These are phyloP conservation scores for Paralvinella palmiformis DNA, from an alignment of 1,140 invertebrate genomes.

Conservation along the genomic window DNA sequence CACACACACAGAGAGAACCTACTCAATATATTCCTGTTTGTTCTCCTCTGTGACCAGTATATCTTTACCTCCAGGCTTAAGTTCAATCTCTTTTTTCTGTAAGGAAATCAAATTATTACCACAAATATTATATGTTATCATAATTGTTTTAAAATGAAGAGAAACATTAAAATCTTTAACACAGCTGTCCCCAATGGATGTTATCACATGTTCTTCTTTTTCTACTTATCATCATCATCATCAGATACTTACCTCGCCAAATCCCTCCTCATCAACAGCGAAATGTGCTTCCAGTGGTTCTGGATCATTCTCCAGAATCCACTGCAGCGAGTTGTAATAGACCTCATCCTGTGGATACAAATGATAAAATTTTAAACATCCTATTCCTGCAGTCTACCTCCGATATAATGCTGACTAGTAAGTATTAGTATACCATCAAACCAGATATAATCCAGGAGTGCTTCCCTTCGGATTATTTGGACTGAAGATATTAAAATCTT, in stretches of 20 bases:
- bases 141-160: too few species aligned
- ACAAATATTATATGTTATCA: not conserved
- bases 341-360: slow-evolving; percentile 68
- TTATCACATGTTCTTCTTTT: too few species aligned
- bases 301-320: slow-evolving; percentile 94
- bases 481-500: too few species aligned
- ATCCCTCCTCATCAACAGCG: slow-evolving; percentile 90
- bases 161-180: too few species aligned
- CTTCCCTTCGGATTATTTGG: too few species aligned
- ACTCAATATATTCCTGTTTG: slow-evolving; percentile 96
- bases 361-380: slow-evolving; percentile 14
- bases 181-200: too few species aligned
- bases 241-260: slow-evolving; percentile 63
- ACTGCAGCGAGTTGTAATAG: slow-evolving; percentile 95
- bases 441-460: too few species aligned
- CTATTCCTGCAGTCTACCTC: not conserved
- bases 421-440: too few species aligned
- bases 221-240: too few species aligned
- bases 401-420: not conserved
- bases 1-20: slow-evolving; percentile 40
- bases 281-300: slow-evolving; percentile 90
- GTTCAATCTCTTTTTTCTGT: slow-evolving; percentile 82
- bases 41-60: slow-evolving; percentile 88
- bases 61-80: slow-evolving; percentile 85
- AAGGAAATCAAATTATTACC: slow-evolving; percentile 17